Evolutionary conservation across 2,888 invertebrate species (phyloP), one percentile per base, ranked within the genome.

Genomic region (Rhimphoctona megacephalus): DNA sequence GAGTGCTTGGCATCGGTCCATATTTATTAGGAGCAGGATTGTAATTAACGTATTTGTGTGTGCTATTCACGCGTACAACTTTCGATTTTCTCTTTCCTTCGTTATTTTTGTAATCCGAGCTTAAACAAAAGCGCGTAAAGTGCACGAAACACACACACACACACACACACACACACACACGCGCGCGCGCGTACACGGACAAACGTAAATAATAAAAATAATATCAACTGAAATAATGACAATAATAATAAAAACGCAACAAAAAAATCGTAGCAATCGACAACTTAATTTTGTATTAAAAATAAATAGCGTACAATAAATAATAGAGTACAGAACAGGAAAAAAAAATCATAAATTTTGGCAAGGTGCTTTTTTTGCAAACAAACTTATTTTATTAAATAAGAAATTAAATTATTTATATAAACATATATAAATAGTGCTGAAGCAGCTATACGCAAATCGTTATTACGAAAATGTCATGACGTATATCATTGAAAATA

Each of bases 21-120:
- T n/a, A 76, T 85, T 79, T 82, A 82, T 79, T 78, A 79, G 57
- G 69, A 66, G 46, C 82, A 70, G 43, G 30, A 74, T 25, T 74
- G 69, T 33, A 70, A 79, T 77, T 70, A 83, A n/a, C 61, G 78
- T 36, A 66, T 66, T 49, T 77, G 25, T 49, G n/a, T 66, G 78
- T 66, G n/a, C 33, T 17, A 36, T 49, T 39, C 52, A 74, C 9
- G 66, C 76, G 52, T 54, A 39, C 52, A 39, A 22, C 25, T 54
- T 43, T 70, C 54, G n/a, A 1, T 57, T 57, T 66, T 22, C 39
- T 57, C 70, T 36, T 25, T 57, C n/a, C 43, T 8, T 77, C 70
- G 43, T 81, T 76, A 81, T 76, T 70, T 64, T 36, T 33, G 22
- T 49, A 81, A 81, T 85, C 19, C 77, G 46, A 54, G 70, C 54